These are phyloP conservation scores for Philopotamus ludificatus DNA, from an alignment of 1,140 invertebrate genomes.

Conservation along the genomic window DNA sequence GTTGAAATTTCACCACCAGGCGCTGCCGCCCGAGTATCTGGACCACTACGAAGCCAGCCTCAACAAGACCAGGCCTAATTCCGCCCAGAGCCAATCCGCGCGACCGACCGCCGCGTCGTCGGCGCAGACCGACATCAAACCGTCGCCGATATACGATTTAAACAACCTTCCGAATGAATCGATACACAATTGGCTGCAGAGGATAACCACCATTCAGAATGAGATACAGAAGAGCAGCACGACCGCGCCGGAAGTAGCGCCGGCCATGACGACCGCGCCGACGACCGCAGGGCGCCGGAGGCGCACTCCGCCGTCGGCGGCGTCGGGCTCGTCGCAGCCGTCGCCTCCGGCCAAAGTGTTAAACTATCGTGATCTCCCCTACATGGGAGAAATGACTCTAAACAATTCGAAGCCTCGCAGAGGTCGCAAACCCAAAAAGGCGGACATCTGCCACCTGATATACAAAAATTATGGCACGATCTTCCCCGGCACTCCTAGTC, in stretches of 20 bases:
- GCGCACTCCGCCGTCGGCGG: constrained; percentile 35
- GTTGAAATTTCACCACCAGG: constrained; percentile 79
- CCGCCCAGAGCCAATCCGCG: constrained; percentile 45
- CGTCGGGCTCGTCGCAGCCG: constrained; percentile 43
- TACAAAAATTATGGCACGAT: constrained; percentile 88
- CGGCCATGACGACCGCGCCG: constrained; percentile 40
- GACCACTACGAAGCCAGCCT: constrained; percentile 75
- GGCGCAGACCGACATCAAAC: constrained; percentile 46
- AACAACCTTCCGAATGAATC: constrained; percentile 58
- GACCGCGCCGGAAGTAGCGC: not conserved
- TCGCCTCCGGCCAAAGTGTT: constrained; percentile 58
- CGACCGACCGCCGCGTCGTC: constrained; percentile 43
- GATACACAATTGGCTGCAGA: constrained; percentile 70
- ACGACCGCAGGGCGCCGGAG: constrained; percentile 36
- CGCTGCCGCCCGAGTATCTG: constrained; percentile 73
- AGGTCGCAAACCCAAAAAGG: constrained; percentile 84
- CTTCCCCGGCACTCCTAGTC: constrained; percentile 68
- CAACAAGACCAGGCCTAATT: constrained; percentile 49
- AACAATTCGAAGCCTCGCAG: constrained; percentile 81
- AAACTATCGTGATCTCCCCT: constrained; percentile 80
- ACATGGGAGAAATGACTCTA: constrained; percentile 87
- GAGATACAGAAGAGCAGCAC: constrained; percentile 49
- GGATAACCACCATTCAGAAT: constrained; percentile 67
- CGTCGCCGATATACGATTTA: constrained; percentile 42
- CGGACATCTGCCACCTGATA: constrained; percentile 87